phyloP scores from a whole-genome alignment of 2,888 invertebrate genomes.

The Theretra japonica region DNA sequence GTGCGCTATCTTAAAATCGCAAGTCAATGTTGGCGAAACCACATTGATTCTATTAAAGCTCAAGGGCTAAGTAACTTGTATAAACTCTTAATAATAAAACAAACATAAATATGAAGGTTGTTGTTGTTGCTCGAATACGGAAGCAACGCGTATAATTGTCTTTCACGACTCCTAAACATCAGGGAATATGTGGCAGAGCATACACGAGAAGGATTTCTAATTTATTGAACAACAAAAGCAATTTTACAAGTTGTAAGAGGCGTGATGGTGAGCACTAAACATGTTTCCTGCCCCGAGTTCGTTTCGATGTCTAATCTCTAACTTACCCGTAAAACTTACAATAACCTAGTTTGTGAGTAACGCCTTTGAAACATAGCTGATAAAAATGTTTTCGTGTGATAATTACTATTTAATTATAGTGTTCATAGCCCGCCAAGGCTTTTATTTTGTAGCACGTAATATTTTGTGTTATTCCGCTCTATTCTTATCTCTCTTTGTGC shows the following conservation, averaged over 20 bases:
- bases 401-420: slow-evolving; percentile 46
- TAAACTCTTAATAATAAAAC: too few species aligned
- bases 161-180: slow-evolving; percentile 35
- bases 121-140: slow-evolving; percentile 4
- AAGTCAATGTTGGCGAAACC: too few species aligned
- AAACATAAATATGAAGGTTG: neutral
- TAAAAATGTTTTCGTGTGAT: slow-evolving; percentile 49
- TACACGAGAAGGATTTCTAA: slow-evolving; percentile 61
- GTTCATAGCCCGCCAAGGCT: slow-evolving; percentile 36
- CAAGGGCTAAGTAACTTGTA: too few species aligned
- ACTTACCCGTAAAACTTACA: slow-evolving; percentile 63
- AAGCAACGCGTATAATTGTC: slow-evolving; percentile 3
- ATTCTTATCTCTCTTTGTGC: slow-evolving; percentile 26
- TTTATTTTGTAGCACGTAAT: slow-evolving; percentile 7
- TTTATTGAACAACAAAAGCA: slow-evolving; percentile 70
- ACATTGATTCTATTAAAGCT: too few species aligned
- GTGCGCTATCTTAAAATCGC: too few species aligned
- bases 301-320: slow-evolving; percentile 67
- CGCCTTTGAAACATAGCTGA: slow-evolving; percentile 53
- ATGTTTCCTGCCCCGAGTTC: slow-evolving; percentile 52
- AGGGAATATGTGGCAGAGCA: slow-evolving; percentile 46
- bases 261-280: slow-evolving; percentile 49
- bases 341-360: slow-evolving; percentile 62
- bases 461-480: slow-evolving; percentile 21
- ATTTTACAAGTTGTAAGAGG: slow-evolving; percentile 67